A percentile compares a stretch with the other conserved stretches of the same genome.
Evolutionary conservation across 2,888 invertebrate genomes (phyloP).

Genomic region (Tenthredo mesomela): DNA sequence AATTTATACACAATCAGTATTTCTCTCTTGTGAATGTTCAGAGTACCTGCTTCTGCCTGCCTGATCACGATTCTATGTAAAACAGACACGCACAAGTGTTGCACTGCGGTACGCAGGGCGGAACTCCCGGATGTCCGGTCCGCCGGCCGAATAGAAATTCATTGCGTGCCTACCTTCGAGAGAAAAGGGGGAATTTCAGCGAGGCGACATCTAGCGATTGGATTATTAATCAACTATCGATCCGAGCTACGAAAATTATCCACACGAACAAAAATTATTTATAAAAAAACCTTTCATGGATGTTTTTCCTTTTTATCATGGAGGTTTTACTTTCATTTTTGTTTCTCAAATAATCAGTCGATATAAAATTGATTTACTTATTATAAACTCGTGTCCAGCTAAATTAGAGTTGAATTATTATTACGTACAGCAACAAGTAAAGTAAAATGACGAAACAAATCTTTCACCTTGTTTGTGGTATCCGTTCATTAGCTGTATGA

Average conservation of each 20-base stretch:
- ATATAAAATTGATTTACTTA: too few relatives aligned
- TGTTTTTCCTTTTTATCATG: too few relatives aligned
- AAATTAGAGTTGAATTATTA: too few relatives aligned
- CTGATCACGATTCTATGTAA: neutral
- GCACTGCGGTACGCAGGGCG: constrained; percentile 36
- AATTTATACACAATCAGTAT: neutral
- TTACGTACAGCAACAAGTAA: too few relatives aligned
- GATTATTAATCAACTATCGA: neutral
- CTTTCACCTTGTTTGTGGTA: too few relatives aligned
- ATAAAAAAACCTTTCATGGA: too few relatives aligned
- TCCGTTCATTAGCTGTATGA: too few relatives aligned
- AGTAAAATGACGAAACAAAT: neutral
- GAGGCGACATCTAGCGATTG: neutral
- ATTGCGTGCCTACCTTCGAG: neutral
- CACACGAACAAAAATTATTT: too few relatives aligned
- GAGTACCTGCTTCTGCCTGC: neutral
- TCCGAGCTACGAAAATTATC: neutral
- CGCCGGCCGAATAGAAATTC: constrained; percentile 44
- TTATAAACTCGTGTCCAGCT: too few relatives aligned
- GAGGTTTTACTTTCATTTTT: too few relatives aligned
- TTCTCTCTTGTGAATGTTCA: too few relatives aligned
- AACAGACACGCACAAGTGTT: constrained; percentile 35
- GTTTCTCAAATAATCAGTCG: too few relatives aligned
- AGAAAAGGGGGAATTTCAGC: neutral
- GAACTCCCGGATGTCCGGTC: constrained; percentile 48